Conservation (phyloP, 2,797 vertebrate genomes). For the Cirrhinus molitorella region DNA sequence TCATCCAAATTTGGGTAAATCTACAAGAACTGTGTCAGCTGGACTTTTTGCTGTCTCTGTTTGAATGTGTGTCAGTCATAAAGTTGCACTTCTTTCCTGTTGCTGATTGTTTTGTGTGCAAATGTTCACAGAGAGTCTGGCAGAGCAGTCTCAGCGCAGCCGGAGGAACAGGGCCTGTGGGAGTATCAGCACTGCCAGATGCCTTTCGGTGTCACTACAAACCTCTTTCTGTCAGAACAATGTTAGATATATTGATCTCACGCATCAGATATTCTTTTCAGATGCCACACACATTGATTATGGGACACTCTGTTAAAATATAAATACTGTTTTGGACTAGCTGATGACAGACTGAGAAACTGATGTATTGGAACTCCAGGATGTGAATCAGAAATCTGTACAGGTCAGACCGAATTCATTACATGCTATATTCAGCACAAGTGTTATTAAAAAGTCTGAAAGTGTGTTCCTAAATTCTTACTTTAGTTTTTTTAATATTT, state of each 20-base stretch:
- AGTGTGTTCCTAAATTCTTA: not conserved
- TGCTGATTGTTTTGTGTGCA: not conserved
- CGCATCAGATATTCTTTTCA: not conserved
- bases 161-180: conserved; percentile 6
- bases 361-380: not conserved
- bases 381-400: not conserved
- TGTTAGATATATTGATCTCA: conserved; percentile 23
- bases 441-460: not conserved
- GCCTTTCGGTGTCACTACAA: conserved; percentile 22
- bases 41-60: not conserved
- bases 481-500: conserved; percentile 16
- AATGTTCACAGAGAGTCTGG: not conserved
- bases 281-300: not conserved
- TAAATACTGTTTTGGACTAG: conserved; percentile 9
- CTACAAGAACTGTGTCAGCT: not conserved
- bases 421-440: not conserved
- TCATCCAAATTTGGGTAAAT: not conserved
- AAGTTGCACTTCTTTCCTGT: not conserved
- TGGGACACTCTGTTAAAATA: conserved; percentile 19
- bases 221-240: conserved; percentile 19
- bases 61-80: not conserved
- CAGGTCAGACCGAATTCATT: not conserved
- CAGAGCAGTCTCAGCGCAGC: not conserved
- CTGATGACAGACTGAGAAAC: not conserved
- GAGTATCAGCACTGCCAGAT: not conserved